Base-by-base conservation (phyloP, 2,888 invertebrate genomes). In the Netelia fuscicornis region DNA sequence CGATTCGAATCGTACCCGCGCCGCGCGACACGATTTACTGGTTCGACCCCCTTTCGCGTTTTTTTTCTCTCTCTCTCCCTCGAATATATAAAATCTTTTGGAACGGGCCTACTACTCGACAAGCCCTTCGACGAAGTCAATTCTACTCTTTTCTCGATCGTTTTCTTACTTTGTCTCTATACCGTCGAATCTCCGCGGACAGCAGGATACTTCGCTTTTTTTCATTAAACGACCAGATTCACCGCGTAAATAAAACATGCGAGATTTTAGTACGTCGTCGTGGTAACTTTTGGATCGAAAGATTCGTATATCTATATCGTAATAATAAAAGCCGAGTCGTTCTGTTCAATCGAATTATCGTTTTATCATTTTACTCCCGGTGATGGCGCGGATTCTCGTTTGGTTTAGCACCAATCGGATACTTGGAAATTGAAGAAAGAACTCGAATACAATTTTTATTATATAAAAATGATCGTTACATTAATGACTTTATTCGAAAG, bases 21-120 rank as follows among this genome's bases (percentile, higher is more conserved):
- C 11, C 60, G 37, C 60, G 37, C 79, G 74, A 78, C 74, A 84
- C 86, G 87, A 90, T 90, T 89, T 87, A 89, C 87, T 84, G 86
- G 80, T 76, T 84, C 86, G 81, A 82, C 79, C 85, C 83, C 76
- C 83, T 54, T 80, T 77, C 81, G 37, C 60, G 80, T 83, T 71
- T 77, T 77, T 75, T 72, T 83, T 54, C 20, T 20, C 20, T 20
- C 20, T 20, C 74, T 70, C 74, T 65, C 13, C 23, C 62, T 64
- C 37, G 44, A 72, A 65, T 71, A 72, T 62, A 70, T 71, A 67
- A 67, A 17, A 58, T 42, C 67, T 64, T 70, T 80, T 82, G 37
- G 52, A 68, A 83, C 75, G 70, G 11, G 70, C 11, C 25, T 54
- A 56, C 71, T 25, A 37, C 48, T 76, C 79, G 83, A 82, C 76